A percentile compares a stretch with the other conserved stretches of the same genome.
Conservation (phyloP, 2,888 invertebrate genomes). For the Parthenolecanium corni region DNA sequence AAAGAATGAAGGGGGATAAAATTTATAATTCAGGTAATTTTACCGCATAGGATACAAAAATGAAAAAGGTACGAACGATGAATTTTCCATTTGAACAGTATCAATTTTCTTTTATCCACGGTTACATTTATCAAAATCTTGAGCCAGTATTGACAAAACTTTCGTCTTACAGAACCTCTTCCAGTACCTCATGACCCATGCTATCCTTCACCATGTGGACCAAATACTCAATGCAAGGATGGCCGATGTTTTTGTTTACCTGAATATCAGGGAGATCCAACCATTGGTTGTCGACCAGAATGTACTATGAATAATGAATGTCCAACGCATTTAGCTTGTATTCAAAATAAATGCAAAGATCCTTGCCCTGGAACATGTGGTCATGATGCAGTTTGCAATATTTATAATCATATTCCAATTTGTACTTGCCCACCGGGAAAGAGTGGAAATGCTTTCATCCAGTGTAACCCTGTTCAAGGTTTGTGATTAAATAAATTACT, state of each 20-base stretch:
- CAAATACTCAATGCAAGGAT: slow-evolving; percentile 52
- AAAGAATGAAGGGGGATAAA: no score
- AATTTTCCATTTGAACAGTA: no score
- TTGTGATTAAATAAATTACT: no score
- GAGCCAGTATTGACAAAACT: slow-evolving; percentile 30
- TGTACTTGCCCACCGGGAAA: slow-evolving; percentile 58
- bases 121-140: no score
- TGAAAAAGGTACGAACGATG: no score
- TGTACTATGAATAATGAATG: slow-evolving; percentile 64
- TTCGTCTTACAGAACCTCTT: slow-evolving; percentile 31
- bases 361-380: slow-evolving; percentile 69
- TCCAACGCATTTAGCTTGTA: slow-evolving; percentile 54
- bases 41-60: no score
- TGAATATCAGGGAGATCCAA: slow-evolving; percentile 51
- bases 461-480: slow-evolving; percentile 42
- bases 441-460: slow-evolving; percentile 56
- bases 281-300: slow-evolving; percentile 59
- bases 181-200: slow-evolving; percentile 45
- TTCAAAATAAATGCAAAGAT: slow-evolving; percentile 56
- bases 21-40: no score
- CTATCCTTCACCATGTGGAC: slow-evolving; percentile 60
- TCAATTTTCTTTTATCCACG: no score
- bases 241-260: slow-evolving; percentile 51
- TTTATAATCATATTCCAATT: slow-evolving; percentile 62
- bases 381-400: slow-evolving; percentile 56